Conservation (phyloP, 2,113 vertebrate genomes). For the Aleadryas rufinucha region DNA sequence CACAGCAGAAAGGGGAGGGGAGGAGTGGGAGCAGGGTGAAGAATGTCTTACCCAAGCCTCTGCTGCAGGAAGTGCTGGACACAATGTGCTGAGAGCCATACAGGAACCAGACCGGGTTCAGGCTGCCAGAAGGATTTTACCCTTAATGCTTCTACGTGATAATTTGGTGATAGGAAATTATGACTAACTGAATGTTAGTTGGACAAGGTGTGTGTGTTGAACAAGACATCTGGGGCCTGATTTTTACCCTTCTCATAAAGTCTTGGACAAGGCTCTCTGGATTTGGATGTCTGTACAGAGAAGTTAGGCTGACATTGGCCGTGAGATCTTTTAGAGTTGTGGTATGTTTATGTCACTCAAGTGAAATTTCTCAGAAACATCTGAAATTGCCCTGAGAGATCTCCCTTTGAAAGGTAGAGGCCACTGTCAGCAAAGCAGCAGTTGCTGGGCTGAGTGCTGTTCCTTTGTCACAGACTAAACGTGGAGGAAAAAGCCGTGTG, state of each 20-base stretch:
- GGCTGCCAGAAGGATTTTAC: neutral
- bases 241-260: neutral
- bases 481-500: rapidly evolving
- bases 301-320: neutral
- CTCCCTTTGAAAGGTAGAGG: neutral
- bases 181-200: neutral
- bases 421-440: neutral
- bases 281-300: neutral
- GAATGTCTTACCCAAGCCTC: rapidly evolving
- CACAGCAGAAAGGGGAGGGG: neutral
- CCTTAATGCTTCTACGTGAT: neutral
- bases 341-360: neutral
- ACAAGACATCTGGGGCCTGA: neutral
- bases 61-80: neutral
- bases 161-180: neutral
- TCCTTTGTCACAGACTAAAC: neutral
- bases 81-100: neutral
- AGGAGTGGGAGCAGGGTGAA: neutral
- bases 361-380: neutral
- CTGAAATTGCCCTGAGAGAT: neutral
- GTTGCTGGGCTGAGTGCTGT: neutral
- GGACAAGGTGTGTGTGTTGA: neutral
- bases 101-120: rapidly evolving
- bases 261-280: neutral
- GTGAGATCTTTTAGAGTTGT: neutral